Conservation (phyloP, 2,888 invertebrate genomes). For the Itoplectis maculator region DNA sequence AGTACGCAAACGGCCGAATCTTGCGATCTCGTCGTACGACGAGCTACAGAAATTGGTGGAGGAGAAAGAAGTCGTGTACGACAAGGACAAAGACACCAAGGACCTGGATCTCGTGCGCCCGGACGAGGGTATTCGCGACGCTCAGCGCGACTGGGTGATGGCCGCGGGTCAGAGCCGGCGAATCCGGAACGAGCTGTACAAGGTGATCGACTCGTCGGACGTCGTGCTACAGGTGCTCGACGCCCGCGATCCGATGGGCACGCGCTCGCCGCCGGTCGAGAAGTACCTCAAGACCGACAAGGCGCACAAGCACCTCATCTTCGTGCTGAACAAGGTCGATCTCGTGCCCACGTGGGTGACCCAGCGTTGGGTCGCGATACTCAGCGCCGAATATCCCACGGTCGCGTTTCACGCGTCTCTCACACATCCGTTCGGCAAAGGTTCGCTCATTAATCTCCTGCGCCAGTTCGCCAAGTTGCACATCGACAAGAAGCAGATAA, state of each 20-base stretch:
- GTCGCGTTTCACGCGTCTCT: constrained; percentile 99
- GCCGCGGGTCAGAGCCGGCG: constrained; percentile 97
- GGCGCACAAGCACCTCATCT: constrained; percentile 98
- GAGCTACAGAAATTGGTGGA: constrained; percentile 91
- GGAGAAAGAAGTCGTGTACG: constrained; percentile 91
- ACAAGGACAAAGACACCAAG: constrained; percentile 88
- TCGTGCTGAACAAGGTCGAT: constrained; percentile 98
- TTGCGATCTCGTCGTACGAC: constrained; percentile 91
- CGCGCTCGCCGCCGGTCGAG: constrained; percentile 95
- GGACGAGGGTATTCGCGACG: constrained; percentile 91
- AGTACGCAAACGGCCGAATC: constrained; percentile 94
- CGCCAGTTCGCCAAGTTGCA: constrained; percentile 98
- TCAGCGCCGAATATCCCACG: constrained; percentile 98
- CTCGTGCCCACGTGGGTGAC: constrained; percentile 99
- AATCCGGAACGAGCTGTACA: constrained; percentile 99
- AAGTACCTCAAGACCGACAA: constrained; percentile 97
- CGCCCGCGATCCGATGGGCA: constrained; percentile 98
- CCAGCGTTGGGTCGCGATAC: constrained; percentile 97
- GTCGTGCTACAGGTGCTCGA: constrained; percentile 98
- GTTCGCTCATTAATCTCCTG: constrained; percentile 97
- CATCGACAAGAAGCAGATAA: constrained; percentile 98
- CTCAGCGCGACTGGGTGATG: constrained; percentile 97
- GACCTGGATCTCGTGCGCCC: constrained; percentile 94
- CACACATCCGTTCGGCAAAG: constrained; percentile 99
- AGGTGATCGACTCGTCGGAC: constrained; percentile 99